A percentile compares a stretch with the other conserved stretches of the same genome.
Evolutionary conservation across 2,888 invertebrate species (phyloP).

Genomic region (Lasioglossum pauxillum): DNA sequence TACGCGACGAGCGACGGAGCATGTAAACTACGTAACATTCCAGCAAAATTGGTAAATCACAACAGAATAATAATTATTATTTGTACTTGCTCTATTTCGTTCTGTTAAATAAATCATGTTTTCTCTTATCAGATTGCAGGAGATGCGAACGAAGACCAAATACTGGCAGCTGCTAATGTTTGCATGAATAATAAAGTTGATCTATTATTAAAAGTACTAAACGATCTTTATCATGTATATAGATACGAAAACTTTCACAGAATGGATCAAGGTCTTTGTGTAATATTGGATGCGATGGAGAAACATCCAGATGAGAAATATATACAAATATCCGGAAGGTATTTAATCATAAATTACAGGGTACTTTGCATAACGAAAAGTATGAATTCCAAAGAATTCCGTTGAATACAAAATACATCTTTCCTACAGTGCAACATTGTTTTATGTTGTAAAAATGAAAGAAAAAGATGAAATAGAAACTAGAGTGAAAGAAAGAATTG

Average conservation of each 20-base stretch:
- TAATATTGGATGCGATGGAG: constrained; percentile 96
- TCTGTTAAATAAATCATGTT: constrained; percentile 16
- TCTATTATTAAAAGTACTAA: constrained; percentile 93
- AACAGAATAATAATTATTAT: not conserved
- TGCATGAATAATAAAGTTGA: constrained; percentile 93
- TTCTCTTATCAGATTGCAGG: constrained; percentile 90
- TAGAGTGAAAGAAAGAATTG: constrained; percentile 91
- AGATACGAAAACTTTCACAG: constrained; percentile 92
- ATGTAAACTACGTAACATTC: constrained; percentile 95
- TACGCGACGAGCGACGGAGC: constrained; percentile 96
- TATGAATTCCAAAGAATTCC: not conserved
- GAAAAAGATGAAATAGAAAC: constrained; percentile 91
- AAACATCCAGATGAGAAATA: constrained; percentile 93
- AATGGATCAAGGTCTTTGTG: constrained; percentile 90
- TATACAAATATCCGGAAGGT: constrained; percentile 97
- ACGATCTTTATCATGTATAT: constrained; percentile 95
- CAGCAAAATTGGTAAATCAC: constrained; percentile 91
- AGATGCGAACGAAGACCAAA: constrained; percentile 95
- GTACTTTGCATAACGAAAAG: not conserved
- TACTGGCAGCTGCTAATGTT: constrained; percentile 92
- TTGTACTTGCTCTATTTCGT: not conserved
- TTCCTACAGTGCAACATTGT: constrained; percentile 93
- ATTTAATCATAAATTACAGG: constrained; percentile 62
- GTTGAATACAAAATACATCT: not conserved
- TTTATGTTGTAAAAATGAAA: constrained; percentile 96